Conservation (phyloP, 2,888 invertebrate genomes). For the Girardia tigrina region DNA sequence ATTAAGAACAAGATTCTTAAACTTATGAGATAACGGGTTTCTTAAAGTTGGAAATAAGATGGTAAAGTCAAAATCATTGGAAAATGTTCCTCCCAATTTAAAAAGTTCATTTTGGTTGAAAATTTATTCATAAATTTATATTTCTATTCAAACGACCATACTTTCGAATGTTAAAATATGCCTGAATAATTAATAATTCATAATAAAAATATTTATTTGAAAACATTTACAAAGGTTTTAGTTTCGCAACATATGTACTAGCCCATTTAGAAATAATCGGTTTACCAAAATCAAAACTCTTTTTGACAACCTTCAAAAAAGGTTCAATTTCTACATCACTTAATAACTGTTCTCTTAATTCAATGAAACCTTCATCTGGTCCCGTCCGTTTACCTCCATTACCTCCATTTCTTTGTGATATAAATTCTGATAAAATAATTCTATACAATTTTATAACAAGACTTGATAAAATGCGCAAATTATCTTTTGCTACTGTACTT, state of each 20-base stretch:
- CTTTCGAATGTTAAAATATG: too few relatives aligned
- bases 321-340: not conserved
- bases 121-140: too few relatives aligned
- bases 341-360: not conserved
- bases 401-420: not conserved
- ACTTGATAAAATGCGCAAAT: not conserved
- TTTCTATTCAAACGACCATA: too few relatives aligned
- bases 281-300: not conserved
- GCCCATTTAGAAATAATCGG: not conserved
- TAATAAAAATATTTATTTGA: not conserved
- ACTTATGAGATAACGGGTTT: too few relatives aligned
- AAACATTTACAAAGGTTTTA: not conserved
- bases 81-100: too few relatives aligned
- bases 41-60: too few relatives aligned
- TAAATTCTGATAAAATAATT: not conserved
- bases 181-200: not conserved
- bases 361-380: not conserved
- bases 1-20: too few relatives aligned
- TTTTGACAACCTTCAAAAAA: not conserved
- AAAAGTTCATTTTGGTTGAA: too few relatives aligned
- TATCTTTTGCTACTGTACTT: not conserved
- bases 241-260: not conserved
- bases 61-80: too few relatives aligned
- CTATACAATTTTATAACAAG: not conserved
- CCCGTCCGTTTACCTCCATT: not conserved